These are phyloP conservation scores for Chloromyia formosa DNA, from an alignment of 2,888 invertebrate species.

Conservation along the genomic window DNA sequence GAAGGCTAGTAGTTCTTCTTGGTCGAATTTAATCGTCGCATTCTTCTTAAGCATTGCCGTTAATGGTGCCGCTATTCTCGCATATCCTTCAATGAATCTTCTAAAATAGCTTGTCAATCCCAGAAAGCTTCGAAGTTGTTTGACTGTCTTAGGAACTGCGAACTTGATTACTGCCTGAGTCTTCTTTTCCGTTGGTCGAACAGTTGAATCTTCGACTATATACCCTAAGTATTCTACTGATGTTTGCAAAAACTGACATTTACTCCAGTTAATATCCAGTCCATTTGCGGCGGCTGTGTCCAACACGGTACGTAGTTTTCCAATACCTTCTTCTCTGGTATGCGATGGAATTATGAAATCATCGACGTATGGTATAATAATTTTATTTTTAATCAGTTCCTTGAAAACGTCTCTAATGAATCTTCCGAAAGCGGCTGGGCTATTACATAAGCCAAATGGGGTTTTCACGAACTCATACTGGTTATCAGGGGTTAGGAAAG, in stretches of 20 bases:
- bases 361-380: not conserved
- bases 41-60: not conserved
- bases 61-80: not conserved
- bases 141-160: not conserved
- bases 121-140: not conserved
- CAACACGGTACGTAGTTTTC: not conserved
- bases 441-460: constrained; percentile 58
- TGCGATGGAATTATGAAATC: constrained; percentile 49
- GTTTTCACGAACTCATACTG: constrained; percentile 52
- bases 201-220: not conserved
- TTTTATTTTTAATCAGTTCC: not conserved
- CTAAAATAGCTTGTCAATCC: not conserved
- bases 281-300: not conserved
- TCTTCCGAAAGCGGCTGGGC: constrained; percentile 51
- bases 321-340: not conserved
- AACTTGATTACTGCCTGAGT: not conserved
- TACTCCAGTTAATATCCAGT: not conserved
- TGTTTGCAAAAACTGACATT: not conserved
- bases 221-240: not conserved
- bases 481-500: constrained; percentile 53
- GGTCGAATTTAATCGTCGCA: not conserved
- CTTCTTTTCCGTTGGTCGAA: not conserved
- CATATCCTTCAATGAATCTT: constrained; percentile 3
- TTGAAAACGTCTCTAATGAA: not conserved
- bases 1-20: not conserved